These are phyloP conservation scores for Dromius quadrimaculatus DNA, from an alignment of 2,888 invertebrate species.

Conservation along the genomic window DNA sequence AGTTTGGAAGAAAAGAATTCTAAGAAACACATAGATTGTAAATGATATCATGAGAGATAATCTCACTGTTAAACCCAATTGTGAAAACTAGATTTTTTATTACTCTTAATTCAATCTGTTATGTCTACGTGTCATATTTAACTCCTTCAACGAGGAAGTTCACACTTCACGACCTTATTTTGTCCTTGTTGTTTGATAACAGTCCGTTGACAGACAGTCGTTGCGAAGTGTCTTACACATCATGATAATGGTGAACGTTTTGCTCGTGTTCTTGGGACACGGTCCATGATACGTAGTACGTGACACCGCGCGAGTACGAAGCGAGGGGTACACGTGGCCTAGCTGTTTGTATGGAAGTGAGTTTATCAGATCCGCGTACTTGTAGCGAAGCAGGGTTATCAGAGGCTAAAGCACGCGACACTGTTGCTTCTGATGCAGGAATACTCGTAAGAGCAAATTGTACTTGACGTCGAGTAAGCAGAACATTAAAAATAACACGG, in stretches of 20 bases:
- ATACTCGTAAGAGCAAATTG: too few species aligned
- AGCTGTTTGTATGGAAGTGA: not conserved
- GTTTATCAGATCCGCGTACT: constrained; percentile 9
- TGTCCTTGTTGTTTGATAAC: not conserved
- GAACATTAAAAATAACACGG: too few species aligned
- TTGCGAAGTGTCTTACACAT: not conserved
- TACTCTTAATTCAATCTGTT: not conserved
- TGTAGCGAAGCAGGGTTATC: constrained; percentile 17
- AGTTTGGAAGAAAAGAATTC: too few species aligned
- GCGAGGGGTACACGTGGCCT: not conserved
- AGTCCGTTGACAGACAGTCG: not conserved
- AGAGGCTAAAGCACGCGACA: not conserved
- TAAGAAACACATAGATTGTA: too few species aligned
- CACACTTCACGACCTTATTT: not conserved
- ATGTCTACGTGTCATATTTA: not conserved
- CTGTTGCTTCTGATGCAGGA: not conserved
- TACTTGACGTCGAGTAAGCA: too few species aligned
- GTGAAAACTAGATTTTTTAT: too few species aligned
- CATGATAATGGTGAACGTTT: not conserved
- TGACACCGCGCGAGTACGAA: not conserved
- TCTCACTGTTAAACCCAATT: too few species aligned
- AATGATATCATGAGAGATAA: too few species aligned
- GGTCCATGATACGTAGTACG: not conserved
- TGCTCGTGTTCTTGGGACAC: not conserved
- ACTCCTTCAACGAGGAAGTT: not conserved